Evolutionary conservation across 92 coral and sea anemone genomes (phyloP), one percentile per base, ranked within the genome.

Genomic region (Porites cylindrica): DNA sequence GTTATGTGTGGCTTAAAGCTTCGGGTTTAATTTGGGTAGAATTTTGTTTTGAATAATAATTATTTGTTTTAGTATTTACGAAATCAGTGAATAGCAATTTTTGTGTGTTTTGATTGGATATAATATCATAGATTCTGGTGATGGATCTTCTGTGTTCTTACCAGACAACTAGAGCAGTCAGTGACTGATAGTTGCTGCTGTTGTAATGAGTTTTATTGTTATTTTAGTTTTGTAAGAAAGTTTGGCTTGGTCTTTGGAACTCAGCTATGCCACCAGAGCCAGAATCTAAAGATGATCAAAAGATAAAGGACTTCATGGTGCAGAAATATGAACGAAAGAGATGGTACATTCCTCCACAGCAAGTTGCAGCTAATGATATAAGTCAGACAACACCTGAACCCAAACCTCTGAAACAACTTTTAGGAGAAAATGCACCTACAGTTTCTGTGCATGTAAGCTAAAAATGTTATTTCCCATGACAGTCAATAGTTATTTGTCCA

Each of bases 221-320:
- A 10, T 84, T 84, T 73, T 77, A 96, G 99, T 88, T 89, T 75
- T 97, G 99, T 88, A 95, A 83, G 90, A 96, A 93, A 87, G 93
- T 97, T 1, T 97, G 99, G 99, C 85, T 97, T 60, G 99, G 99
- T n/a, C 75, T 97, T 82, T 97, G 99, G 99, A 97, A 95, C 82
- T 95, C 98, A 43, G 80, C 94, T 32, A 90, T 88, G 81, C 91
- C 94, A 72, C 92, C 99, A 56, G 98, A 95, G 93, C 99, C 99
- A 54, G 99, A 97, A 68, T 95, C 99, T 14, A 88, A 93, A 76
- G 99, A 97, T 85, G 99, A 97, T 71, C 98, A 93, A 51, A 97
- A 95, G 86, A 92, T 95, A 21, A 97, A 97, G 88, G 99, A 97
- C 71, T 97, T 95, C 84, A 97, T 97, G 98, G 96, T 93, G 66